Conservation (phyloP, 2,888 invertebrate genomes). For the Brenthis ino region DNA sequence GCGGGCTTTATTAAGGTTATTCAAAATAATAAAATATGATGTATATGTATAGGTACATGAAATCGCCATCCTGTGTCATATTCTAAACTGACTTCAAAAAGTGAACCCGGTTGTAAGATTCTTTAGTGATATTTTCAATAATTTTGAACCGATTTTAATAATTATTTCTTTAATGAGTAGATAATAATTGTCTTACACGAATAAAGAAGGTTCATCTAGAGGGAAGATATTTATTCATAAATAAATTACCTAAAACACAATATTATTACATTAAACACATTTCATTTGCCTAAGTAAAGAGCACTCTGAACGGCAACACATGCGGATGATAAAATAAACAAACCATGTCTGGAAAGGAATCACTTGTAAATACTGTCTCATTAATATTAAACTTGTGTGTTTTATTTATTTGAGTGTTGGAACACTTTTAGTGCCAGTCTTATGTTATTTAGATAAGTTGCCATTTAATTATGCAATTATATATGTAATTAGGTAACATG, state of each 20-base stretch:
- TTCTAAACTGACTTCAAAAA: no score
- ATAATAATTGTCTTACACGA: no score
- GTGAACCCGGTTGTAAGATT: no score
- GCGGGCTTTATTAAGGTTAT: no score
- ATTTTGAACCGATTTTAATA: no score
- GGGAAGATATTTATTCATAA: no score
- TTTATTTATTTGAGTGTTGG: slow-evolving; percentile 14
- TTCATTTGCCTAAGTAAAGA: slow-evolving; percentile 20
- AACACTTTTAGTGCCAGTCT: slow-evolving; percentile 7
- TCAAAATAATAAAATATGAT: no score
- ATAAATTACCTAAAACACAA: background rate
- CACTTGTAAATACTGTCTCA: slow-evolving; percentile 15
- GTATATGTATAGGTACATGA: no score
- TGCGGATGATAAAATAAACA: slow-evolving; percentile 18
- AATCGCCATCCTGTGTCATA: no score
- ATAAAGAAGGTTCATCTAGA: no score
- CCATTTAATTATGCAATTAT: background rate
- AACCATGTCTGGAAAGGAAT: slow-evolving; percentile 15
- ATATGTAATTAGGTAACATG: background rate
- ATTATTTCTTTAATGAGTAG: no score
- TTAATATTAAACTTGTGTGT: slow-evolving; percentile 19
- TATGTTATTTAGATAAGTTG: background rate
- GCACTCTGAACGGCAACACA: slow-evolving; percentile 1
- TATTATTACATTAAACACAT: slow-evolving; percentile 15
- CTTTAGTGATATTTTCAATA: no score